These are phyloP conservation scores for Hirtodrosophila duncani DNA, from an alignment of 2,888 invertebrate genomes.

Conservation along the genomic window DNA sequence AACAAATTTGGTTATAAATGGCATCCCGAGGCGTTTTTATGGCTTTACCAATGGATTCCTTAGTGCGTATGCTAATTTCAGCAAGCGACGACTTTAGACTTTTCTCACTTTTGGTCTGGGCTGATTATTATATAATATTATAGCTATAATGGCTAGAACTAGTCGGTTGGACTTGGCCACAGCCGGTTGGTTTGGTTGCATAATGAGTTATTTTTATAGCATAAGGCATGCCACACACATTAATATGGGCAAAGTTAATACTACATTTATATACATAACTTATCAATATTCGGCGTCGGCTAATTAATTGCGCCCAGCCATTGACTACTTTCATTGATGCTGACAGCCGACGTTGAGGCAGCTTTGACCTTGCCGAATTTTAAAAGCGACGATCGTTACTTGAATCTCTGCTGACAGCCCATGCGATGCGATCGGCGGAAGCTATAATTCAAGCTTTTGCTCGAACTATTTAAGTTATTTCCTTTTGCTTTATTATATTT, in stretches of 20 bases:
- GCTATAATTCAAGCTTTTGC: constrained; percentile 26
- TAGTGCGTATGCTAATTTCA: constrained; percentile 63
- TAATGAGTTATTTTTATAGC: constrained; percentile 55
- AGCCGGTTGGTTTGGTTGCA: constrained; percentile 62
- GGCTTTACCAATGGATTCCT: constrained; percentile 28
- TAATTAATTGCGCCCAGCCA: constrained; percentile 56
- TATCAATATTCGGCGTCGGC: constrained; percentile 31
- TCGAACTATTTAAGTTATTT: constrained; percentile 3
- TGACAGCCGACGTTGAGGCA: constrained; percentile 28
- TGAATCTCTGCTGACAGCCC: constrained; percentile 17
- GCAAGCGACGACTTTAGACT: constrained; percentile 32
- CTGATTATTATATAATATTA: constrained; percentile 57
- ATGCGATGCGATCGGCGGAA: constrained; percentile 38
- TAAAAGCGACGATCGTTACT: constrained; percentile 41
- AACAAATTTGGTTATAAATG: constrained; percentile 45
- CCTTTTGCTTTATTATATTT: constrained; percentile 32
- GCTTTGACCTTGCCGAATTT: constrained; percentile 51
- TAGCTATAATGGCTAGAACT: constrained; percentile 33
- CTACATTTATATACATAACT: constrained; percentile 8
- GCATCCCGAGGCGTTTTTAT: constrained; percentile 28
- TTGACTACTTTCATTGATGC: constrained; percentile 58
- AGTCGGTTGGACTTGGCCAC: constrained; percentile 19
- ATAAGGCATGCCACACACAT: neutral
- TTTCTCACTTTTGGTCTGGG: constrained; percentile 54
- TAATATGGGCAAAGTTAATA: neutral